phyloP scores from a whole-genome alignment of 2,888 invertebrate species.

The Ophioninae sp. region DNA sequence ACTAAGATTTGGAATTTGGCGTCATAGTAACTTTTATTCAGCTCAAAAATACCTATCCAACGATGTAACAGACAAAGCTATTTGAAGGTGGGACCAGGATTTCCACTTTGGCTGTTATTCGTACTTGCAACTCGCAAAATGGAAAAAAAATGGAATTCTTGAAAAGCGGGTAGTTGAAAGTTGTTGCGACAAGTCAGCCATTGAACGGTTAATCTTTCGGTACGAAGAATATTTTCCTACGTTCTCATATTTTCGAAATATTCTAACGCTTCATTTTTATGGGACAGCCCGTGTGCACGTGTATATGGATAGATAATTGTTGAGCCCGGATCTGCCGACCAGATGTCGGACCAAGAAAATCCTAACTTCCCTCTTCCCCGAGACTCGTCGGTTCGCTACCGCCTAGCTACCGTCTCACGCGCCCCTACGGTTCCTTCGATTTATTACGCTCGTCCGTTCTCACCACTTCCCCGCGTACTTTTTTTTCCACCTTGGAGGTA shows the following conservation, averaged over 20 bases:
- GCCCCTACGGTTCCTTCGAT: constrained; percentile 34
- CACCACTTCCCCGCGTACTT: background rate
- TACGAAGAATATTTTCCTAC: background rate
- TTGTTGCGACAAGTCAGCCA: background rate
- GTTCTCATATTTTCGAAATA: background rate
- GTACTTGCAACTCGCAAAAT: background rate
- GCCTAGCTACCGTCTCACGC: no score
- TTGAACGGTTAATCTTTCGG: background rate
- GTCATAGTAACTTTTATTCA: no score
- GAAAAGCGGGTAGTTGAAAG: background rate
- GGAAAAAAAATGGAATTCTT: background rate
- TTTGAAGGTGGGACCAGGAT: no score
- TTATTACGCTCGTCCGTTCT: constrained; percentile 23
- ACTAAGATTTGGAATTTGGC: no score
- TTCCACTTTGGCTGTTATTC: no score
- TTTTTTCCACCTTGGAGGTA: constrained; percentile 26
- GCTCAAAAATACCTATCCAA: no score
- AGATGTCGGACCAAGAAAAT: constrained; percentile 69
- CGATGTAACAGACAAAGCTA: no score
- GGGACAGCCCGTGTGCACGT: background rate
- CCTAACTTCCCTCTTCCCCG: constrained; percentile 45
- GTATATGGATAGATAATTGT: constrained; percentile 13
- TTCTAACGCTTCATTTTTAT: background rate
- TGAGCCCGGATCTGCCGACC: constrained; percentile 70
- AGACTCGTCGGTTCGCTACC: background rate